Conservation (phyloP, 35 echinoderm and acorn worm species). For the Heliocidaris tuberculata region DNA sequence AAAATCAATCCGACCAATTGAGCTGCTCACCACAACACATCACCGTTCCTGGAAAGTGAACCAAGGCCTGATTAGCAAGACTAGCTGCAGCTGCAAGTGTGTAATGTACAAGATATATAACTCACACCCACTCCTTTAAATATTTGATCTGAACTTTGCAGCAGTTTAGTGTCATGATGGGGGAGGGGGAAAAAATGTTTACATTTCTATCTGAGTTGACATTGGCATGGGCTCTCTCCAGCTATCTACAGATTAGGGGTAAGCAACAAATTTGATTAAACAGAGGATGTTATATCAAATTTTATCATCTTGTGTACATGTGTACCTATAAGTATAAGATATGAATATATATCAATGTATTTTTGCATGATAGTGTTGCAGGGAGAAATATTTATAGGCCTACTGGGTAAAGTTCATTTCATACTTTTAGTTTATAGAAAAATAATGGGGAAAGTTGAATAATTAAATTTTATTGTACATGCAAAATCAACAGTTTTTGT, state of each 20-base stretch:
- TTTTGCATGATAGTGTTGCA: too few relatives aligned
- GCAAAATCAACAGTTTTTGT: too few relatives aligned
- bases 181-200: background rate
- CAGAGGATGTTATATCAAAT: background rate
- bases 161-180: background rate
- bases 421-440: too few relatives aligned
- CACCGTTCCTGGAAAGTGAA: background rate
- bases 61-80: background rate
- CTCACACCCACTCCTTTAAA: slow-evolving; percentile 35
- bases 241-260: background rate
- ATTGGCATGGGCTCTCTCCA: background rate
- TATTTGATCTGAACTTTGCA: slow-evolving; percentile 44
- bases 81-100: background rate
- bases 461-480: too few relatives aligned
- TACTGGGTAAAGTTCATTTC: too few relatives aligned
- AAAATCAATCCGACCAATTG: background rate
- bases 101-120: background rate
- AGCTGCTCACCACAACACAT: background rate
- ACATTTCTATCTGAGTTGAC: slow-evolving; percentile 26
- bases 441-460: too few relatives aligned
- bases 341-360: too few relatives aligned
- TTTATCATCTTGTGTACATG: background rate
- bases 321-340: background rate
- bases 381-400: too few relatives aligned
- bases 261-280: background rate